Evolutionary conservation across 2,113 vertebrate genomes (phyloP).

Genomic region (Elaphurus davidianus): DNA sequence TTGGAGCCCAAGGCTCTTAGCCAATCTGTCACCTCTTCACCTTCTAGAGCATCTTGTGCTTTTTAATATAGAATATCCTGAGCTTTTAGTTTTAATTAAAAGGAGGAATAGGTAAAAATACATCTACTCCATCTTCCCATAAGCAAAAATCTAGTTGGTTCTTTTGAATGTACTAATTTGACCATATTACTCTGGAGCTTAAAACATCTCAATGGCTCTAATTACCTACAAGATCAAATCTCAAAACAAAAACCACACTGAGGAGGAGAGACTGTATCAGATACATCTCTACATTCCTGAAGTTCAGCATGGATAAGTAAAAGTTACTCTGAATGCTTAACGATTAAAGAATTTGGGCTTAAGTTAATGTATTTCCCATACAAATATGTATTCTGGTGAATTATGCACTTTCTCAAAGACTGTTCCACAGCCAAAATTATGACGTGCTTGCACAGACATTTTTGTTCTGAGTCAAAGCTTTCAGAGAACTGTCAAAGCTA

Average conservation of each 20-base stretch:
- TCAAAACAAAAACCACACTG: not conserved
- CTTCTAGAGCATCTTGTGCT: not conserved
- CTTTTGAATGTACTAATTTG: conserved; percentile 7
- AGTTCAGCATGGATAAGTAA: not conserved
- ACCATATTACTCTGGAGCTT: conserved; percentile 14
- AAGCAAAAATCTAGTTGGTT: conserved; percentile 24
- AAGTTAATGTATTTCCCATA: not conserved
- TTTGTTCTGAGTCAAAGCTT: not conserved
- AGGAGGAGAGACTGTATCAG: not conserved
- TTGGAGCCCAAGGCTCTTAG: not conserved
- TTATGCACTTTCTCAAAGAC: conserved; percentile 18
- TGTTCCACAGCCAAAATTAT: not conserved
- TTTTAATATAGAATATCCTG: not conserved
- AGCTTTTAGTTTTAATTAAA: not conserved
- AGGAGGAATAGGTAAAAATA: conserved; percentile 1
- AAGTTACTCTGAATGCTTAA: not conserved
- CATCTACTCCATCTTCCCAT: not conserved
- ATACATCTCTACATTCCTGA: not conserved
- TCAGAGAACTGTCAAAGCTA: not conserved
- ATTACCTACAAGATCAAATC: not conserved
- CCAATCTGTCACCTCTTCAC: not conserved
- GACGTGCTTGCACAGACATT: not conserved
- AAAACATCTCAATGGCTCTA: conserved; percentile 24
- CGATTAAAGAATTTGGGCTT: not conserved
- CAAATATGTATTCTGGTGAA: not conserved